Base-by-base conservation (phyloP, 2,888 invertebrate genomes). In the Caenorhabditis becei region DNA sequence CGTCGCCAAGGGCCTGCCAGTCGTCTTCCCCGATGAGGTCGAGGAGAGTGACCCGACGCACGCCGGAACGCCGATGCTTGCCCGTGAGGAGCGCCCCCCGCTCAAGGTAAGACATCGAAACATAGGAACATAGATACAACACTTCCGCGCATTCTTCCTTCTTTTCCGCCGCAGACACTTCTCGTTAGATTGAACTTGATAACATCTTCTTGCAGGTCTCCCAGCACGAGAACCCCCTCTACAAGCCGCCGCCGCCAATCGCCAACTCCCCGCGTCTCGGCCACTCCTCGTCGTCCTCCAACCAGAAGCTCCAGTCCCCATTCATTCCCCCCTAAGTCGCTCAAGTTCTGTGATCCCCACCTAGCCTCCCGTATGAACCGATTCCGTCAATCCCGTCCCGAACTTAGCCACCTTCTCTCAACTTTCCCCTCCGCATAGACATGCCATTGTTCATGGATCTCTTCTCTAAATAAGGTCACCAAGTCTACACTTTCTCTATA, bases 21-120 rank as follows among this genome's bases (percentile, higher is more conserved):
- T 97, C 47, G 97, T 98, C 91, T 97, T 97, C 88, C 92, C 93
- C 14, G 97, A 98, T 92, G 98, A 98, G 92, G 93, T 97, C 53
- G 95, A 95, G 0, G 92, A 91, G 44, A 95, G 96, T 28, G 88
- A 88, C 18, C 81, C 82, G 28, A 75, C 85, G n/a, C 74, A 91
- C n/a, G 92, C 92, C 70, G 96, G 96, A 92, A 95, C 95, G 83
- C 97, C 97, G 5, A 95, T 97, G 69, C 96, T 97, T 88, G 94
- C 97, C 92, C 95, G 96, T 90, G 96, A 97, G 88, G 97, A 97
- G 91, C 96, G 96, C 91, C 97, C 97, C 14, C 97, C 97, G 7
- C 92, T 96, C 75, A 77, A 90, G 89, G 69, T 81, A 41, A 41
- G 41, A 2, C 10, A 41, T n/a, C n/a, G n/a, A n/a, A n/a, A n/a